These are phyloP conservation scores for Diloba caeruleocephala DNA, from an alignment of 2,888 invertebrate genomes.

Conservation along the genomic window DNA sequence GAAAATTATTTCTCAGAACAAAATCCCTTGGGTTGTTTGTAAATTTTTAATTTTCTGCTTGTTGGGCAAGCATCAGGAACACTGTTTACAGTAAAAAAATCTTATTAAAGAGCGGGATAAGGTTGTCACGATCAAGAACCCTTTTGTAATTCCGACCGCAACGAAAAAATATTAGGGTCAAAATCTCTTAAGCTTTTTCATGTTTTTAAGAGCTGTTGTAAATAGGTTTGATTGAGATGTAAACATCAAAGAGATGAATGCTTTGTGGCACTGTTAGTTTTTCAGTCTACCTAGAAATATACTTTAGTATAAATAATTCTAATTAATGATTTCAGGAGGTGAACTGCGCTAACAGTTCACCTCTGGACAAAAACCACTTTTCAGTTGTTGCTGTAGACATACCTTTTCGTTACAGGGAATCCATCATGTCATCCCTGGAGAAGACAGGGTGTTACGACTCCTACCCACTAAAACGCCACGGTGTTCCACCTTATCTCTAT, in stretches of 20 bases:
- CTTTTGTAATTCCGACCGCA: constrained; percentile 48
- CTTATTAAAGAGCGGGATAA: constrained; percentile 70
- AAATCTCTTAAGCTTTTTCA: constrained; percentile 33
- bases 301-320: too few species aligned
- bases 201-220: constrained; percentile 49
- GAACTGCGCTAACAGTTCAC: too few species aligned
- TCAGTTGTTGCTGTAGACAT: too few species aligned
- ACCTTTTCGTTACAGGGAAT: too few species aligned
- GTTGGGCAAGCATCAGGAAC: constrained; percentile 75
- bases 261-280: constrained; percentile 60
- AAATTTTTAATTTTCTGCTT: constrained; percentile 82
- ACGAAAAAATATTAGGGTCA: constrained; percentile 30
- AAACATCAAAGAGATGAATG: constrained; percentile 64
- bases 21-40: constrained; percentile 71
- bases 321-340: too few species aligned
- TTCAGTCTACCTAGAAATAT: too few species aligned
- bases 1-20: constrained; percentile 67
- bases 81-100: constrained; percentile 73
- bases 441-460: too few species aligned
- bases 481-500: too few species aligned
- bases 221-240: constrained; percentile 68
- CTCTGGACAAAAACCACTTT: too few species aligned
- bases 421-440: too few species aligned
- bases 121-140: constrained; percentile 66
- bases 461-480: too few species aligned